Evolutionary conservation across 2,113 vertebrate genomes (phyloP), one percentile per base, ranked within the genome.

Genomic region (Passer domesticus): DNA sequence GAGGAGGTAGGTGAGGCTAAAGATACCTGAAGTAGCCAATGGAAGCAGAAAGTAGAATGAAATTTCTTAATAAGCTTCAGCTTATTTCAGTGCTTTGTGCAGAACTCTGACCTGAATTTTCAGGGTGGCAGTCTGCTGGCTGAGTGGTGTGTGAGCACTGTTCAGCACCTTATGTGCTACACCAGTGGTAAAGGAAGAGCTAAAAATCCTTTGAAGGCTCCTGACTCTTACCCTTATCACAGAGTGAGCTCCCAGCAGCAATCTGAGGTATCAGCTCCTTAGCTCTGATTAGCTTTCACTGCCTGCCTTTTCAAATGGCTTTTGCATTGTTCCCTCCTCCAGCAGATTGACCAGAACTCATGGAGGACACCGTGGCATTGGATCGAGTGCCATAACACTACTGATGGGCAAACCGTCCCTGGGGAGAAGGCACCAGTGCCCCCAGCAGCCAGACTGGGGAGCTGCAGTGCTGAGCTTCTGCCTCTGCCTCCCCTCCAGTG

Each of bases 341-440:
- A 98, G 97, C 97, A 35, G 97, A 98, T 66, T 98, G 98, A 98
- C 78, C 79, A 30, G 27, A 58, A 33, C 30, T 84, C 89, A 9
- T 7, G 10, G 28, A 10, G 49, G 91, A 94, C 53, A 75, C 75
- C 22, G 58, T 78, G 89, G 90, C 73, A 11, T 56, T 35, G 94
- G 83, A 62, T 81, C 30, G 76, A 77, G 95, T 97, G 96, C 97
- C 95, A 96, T 95, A 95, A 97, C 98, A 97, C 98, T 98, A 98
- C 98, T 97, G 97, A 97, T 46, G 90, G 97, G 80, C 87, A 84
- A 89, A 89, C 90, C 59, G 22, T 89, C 92, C 95, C 63, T 39
- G 79, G 86, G 89, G 94, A 75, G 83, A 76, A n/a, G 75, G 84
- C 30, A 75, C 50, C 39, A 28, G 50, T 67, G 94, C 79, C 89